Base-by-base conservation (phyloP, 2,113 vertebrate species). In the Etia nguti region DNA sequence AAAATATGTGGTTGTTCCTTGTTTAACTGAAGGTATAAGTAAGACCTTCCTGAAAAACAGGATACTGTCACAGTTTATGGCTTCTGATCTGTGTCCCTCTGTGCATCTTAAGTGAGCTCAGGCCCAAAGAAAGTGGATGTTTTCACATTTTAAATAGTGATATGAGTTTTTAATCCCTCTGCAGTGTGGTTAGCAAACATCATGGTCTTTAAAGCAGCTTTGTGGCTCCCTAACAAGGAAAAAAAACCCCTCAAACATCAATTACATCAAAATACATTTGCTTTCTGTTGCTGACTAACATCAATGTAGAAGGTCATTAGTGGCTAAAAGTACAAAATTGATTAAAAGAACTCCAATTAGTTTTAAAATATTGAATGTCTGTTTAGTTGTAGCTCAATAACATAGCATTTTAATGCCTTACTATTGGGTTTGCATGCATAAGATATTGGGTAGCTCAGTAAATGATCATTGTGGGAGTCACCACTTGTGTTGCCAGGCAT, bases 401-500 rank as follows among this genome's bases (percentile, higher is more conserved):
- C 83, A 77, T 75, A 38, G 24, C 79, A 65, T 60, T 92, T 73
- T 57, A 81, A 80, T 84, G 38, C 31, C 48, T 50, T n/a, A 4
- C 15, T 22, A 79, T 43, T 79, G 65, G 84, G 57, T 90, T 89
- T 87, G 86, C 68, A 79, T 68, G 57, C 88, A 57, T 62, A 70
- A 55, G 18, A 90, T 85, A 82, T 81, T 92, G 86, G 84, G 77
- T 92, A 83, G 60, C 38, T 82, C 81, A 41, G 65, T 80, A 87
- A 86, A 77, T 92, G 88, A 93, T 92, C 81, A 11, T 82, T 84
- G 81, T 77, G 26, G 85, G 85, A 92, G 86, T 75, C 50, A 86
- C 50, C 8, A 46, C 36, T 82, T 82, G 29, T 16, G 54, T 88
- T 91, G 84, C 90, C 93, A 90, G 90, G 84, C 92, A 86, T 89